Base-by-base conservation (phyloP, 35 echinoderm and acorn worm genomes). In the Apostichopus californicus region DNA sequence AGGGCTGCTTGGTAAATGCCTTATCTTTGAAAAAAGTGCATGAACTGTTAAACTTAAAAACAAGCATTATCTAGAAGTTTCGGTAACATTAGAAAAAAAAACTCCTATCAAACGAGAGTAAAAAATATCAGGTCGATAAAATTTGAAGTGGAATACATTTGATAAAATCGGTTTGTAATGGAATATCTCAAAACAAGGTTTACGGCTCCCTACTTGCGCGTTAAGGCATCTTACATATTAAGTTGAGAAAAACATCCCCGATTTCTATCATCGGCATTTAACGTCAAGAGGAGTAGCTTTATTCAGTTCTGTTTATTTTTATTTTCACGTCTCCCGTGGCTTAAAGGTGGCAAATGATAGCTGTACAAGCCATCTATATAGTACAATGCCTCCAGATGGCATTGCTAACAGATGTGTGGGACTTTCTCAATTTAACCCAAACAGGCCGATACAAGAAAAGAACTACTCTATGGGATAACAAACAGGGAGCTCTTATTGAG, bases 121-220 rank as follows among this genome's bases (percentile, higher is more conserved):
- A 75, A 20, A 75, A 75, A 75, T 18, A 18, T 6, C 71, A 75
- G 15, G n/a, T 75, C 71, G 71, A 75, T 22, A 75, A 22, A 68
- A 75, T 22, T 75, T 4, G 21, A 75, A n/a, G 21, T n/a, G 21
- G 21, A 75, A 75, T 18, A 75, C 15, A 75, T 20, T 75, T 75
- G 71, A 17, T 73, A 21, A 75, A 75, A 75, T 75, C 71, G 14
- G 71, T n/a, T n/a, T 0, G 71, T 75, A 8, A 75, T 75, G 0
- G 71, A 75, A 75, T 75, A 13, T 75, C 71, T 20, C 71, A 75
- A 75, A 75, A 75, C 71, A 75, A 75, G 71, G 71, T 75, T 75
- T 75, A 75, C 20, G 17, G 71, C 6, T 75, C 71, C 71, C 71
- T 75, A 75, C n/a, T 20, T 75, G 71, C 71, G n/a, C 71, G 71